Percentiles rank a stretch among this genome's conserved stretches.
phyloP scores from a whole-genome alignment of 2,888 invertebrate species.

The Epirrhoe tristata region DNA sequence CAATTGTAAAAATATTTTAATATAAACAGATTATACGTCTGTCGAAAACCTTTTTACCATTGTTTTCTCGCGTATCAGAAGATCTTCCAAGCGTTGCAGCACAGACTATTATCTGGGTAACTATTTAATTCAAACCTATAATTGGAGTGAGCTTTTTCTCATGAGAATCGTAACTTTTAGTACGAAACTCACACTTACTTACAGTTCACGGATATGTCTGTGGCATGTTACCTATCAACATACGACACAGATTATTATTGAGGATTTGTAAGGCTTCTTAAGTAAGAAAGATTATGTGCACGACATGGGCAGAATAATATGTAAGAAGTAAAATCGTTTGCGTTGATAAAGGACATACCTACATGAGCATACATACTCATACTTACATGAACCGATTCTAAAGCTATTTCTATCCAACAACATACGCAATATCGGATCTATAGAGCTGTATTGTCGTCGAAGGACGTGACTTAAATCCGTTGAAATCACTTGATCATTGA shows the following conservation, averaged over 20 bases:
- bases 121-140: slow-evolving; percentile 17
- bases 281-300: too few species aligned
- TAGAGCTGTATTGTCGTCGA: background rate
- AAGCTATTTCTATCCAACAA: background rate
- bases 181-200: slow-evolving; percentile 13
- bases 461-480: slow-evolving; percentile 15
- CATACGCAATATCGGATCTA: slow-evolving; percentile 22
- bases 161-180: slow-evolving; percentile 13
- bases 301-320: too few species aligned
- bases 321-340: too few species aligned
- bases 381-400: background rate
- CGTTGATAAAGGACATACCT: slow-evolving; percentile 4
- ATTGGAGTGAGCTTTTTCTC: slow-evolving; percentile 29
- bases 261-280: too few species aligned
- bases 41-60: slow-evolving; percentile 7
- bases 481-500: background rate
- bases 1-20: background rate
- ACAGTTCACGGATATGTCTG: background rate
- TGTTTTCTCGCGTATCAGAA: background rate
- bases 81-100: background rate
- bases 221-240: background rate
- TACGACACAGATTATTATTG: background rate
- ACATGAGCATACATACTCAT: too few species aligned
- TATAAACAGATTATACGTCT: background rate
- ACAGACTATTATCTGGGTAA: slow-evolving; percentile 9